Evolutionary conservation across 2,797 vertebrate species (phyloP).

Genomic region (Kryptolebias ocellatus): DNA sequence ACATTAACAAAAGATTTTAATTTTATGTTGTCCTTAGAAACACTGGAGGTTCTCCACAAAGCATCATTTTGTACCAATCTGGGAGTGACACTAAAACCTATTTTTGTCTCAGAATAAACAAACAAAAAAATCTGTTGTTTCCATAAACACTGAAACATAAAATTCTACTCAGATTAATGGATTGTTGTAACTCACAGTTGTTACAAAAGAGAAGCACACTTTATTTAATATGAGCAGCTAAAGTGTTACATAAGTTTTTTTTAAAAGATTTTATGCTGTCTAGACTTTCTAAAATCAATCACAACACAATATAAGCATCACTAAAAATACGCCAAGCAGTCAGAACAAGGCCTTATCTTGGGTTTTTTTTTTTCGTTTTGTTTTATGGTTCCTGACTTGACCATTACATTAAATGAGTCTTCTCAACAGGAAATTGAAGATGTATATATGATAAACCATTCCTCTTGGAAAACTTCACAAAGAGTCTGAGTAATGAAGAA

Average conservation of each 20-base stretch:
- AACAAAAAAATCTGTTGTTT: too few relatives aligned
- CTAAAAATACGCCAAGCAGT: too few relatives aligned
- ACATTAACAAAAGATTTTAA: neutral
- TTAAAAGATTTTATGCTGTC: too few relatives aligned
- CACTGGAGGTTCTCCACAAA: neutral
- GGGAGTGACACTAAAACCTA: neutral
- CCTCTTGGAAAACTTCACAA: neutral
- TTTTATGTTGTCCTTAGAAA: neutral
- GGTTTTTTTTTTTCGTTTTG: neutral
- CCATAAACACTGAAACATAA: too few relatives aligned
- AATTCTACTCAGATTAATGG: too few relatives aligned
- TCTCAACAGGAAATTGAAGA: neutral
- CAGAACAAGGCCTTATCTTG: neutral
- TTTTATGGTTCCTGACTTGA: neutral
- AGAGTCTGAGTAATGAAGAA: neutral
- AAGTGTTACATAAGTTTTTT: neutral
- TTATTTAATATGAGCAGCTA: too few relatives aligned
- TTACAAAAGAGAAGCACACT: too few relatives aligned
- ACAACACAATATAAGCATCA: neutral
- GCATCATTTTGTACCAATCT: neutral
- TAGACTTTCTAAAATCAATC: neutral
- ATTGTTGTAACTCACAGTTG: too few relatives aligned
- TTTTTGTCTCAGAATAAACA: too few relatives aligned
- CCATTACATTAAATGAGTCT: neutral
- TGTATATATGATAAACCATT: neutral